These are phyloP conservation scores for Hoplodrina ambigua DNA, from an alignment of 2,888 invertebrate species.

Conservation along the genomic window DNA sequence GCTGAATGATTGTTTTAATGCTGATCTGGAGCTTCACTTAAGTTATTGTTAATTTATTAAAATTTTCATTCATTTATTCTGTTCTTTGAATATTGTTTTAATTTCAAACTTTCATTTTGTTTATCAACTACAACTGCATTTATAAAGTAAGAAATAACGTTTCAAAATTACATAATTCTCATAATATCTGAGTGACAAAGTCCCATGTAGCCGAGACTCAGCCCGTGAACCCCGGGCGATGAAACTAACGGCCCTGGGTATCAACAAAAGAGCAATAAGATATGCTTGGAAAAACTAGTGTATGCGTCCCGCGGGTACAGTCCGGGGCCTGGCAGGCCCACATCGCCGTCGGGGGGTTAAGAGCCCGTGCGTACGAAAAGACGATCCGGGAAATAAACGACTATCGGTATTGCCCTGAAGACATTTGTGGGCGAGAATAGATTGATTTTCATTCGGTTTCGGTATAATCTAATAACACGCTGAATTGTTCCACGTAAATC, in stretches of 20 bases:
- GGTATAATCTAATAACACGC: slow-evolving; percentile 47
- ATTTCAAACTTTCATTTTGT: not conserved
- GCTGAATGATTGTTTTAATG: slow-evolving; percentile 67
- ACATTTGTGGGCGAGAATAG: slow-evolving; percentile 70
- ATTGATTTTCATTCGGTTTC: slow-evolving; percentile 73
- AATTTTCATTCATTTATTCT: slow-evolving; percentile 29
- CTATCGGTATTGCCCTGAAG: slow-evolving; percentile 74
- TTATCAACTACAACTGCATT: not conserved
- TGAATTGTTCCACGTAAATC: slow-evolving; percentile 26
- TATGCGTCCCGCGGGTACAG: slow-evolving; percentile 83
- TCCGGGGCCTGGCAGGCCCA: slow-evolving; percentile 71
- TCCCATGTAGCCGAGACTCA: slow-evolving; percentile 66
- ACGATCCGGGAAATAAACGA: slow-evolving; percentile 71
- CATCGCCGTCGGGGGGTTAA: slow-evolving; percentile 74
- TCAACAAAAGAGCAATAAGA: slow-evolving; percentile 91
- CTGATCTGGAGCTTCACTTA: slow-evolving; percentile 55
- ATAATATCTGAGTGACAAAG: slow-evolving; percentile 52
- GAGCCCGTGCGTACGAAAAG: slow-evolving; percentile 70
- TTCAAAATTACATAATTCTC: slow-evolving; percentile 23
- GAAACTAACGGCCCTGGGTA: slow-evolving; percentile 89
- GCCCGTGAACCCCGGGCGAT: slow-evolving; percentile 84
- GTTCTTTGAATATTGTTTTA: not conserved
- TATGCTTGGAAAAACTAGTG: slow-evolving; percentile 90
- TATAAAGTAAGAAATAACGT: not conserved
- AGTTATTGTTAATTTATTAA: slow-evolving; percentile 57